These are phyloP conservation scores for Pitangus sulphuratus DNA, from an alignment of 2,797 vertebrate species.

Conservation along the genomic window DNA sequence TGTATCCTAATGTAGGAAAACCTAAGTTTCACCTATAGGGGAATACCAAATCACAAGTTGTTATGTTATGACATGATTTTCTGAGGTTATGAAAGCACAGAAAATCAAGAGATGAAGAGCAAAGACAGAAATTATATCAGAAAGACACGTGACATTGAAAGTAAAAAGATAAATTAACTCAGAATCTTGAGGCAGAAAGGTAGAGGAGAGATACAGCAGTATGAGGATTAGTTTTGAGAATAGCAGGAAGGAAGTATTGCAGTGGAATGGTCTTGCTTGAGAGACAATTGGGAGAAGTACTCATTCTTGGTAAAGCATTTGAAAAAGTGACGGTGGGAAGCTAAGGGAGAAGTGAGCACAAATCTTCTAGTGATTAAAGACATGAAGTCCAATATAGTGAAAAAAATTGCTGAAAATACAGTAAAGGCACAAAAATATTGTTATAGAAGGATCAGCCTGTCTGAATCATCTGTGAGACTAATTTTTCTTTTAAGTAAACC, in stretches of 20 bases:
- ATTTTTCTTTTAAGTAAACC: background rate
- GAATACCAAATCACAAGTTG: background rate
- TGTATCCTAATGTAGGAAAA: background rate
- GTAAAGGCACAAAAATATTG: background rate
- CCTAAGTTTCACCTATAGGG: background rate
- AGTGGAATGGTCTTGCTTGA: background rate
- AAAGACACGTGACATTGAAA: background rate
- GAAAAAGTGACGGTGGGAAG: background rate
- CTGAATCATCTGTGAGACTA: background rate
- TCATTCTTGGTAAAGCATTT: background rate
- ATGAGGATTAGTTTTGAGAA: background rate
- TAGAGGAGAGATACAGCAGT: background rate
- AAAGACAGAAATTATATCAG: background rate
- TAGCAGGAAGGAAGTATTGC: background rate
- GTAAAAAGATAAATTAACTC: background rate
- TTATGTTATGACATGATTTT: slow-evolving; percentile 5
- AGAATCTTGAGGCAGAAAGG: background rate
- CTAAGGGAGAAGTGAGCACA: background rate
- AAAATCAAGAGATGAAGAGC: background rate
- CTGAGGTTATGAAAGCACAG: background rate
- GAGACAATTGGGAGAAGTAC: slow-evolving; percentile 1
- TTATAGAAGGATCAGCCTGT: background rate
- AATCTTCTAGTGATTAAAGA: background rate
- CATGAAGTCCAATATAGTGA: background rate
- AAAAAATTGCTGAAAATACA: background rate